These are phyloP conservation scores for Galemys pyrenaicus DNA, from an alignment of 2,113 vertebrate species.

Conservation along the genomic window DNA sequence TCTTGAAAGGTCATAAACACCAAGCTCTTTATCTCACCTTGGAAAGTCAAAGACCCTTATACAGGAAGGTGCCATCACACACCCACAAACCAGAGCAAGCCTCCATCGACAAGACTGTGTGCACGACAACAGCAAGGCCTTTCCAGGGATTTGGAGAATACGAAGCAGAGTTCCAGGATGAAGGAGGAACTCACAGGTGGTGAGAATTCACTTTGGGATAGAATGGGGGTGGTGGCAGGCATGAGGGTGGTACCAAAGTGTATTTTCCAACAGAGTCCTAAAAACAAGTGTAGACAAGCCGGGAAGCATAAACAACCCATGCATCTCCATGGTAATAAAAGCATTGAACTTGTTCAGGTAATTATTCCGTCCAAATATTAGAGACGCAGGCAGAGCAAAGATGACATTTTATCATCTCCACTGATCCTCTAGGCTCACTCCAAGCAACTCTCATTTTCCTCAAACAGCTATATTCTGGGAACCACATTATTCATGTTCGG, in stretches of 20 bases:
- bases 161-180: accelerated
- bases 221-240: background rate
- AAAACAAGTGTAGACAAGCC: background rate
- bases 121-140: background rate
- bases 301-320: background rate
- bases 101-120: background rate
- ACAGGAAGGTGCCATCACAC: accelerated
- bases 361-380: slow-evolving; percentile 38
- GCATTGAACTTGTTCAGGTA: background rate
- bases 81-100: too few relatives aligned
- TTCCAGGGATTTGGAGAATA: background rate
- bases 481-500: background rate
- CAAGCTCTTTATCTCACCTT: accelerated
- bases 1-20: accelerated
- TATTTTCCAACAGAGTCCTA: background rate
- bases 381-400: background rate
- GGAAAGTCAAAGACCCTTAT: background rate
- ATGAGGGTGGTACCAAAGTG: background rate
- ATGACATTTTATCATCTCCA: background rate
- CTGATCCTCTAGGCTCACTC: slow-evolving; percentile 3
- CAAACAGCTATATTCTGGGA: background rate
- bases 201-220: background rate
- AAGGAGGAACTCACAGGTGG: background rate
- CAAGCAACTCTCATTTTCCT: background rate
- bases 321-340: slow-evolving; percentile 45